Evolutionary conservation across 2,797 vertebrate species (phyloP), one percentile per base, ranked within the genome.

Genomic region (Morus bassanus): DNA sequence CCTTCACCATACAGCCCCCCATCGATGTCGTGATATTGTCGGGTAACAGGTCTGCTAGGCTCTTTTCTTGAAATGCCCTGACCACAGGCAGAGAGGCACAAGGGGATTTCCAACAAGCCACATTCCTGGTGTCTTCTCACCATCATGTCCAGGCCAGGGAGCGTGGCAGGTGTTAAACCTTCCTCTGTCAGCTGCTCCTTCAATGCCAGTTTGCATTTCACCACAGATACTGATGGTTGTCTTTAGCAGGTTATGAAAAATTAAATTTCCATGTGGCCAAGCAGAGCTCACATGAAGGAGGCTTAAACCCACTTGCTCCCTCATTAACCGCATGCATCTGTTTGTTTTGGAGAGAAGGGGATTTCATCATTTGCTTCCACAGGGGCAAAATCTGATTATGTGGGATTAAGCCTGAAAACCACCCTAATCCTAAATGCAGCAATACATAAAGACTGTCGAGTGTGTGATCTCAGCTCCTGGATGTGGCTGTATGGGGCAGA

Each of bases 11-110:
- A 16, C 12, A 46, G 39, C 46, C 6, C 10, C 10, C 13, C 19
- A 3, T 9, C 0, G 0, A 18, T 5, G 2, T 16, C 18, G 1
- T 11, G 13, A n/a, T 33, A 0, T 2, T 48, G 18, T 4, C 3
- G 3, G 37, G 18, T 39, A 5, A 53, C 31, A 15, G 6, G 15
- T 18, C 18, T 88, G 8, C 53, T 61, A 27, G n/a, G 10, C 5
- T 65, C 31, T 57, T 57, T 23, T 18, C 31, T 78, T 51, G 22
- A 63, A 41, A 10, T 16, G 6, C 18, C 28, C 13, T 43, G 4
- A 21, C 10, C 22, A 6, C 1, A 10, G 12, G 7, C 25, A n/a
- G 41, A 61, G 18, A 72, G 9, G 23, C 28, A 28, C 28, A 53
- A 41, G 25, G 15, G 33, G 6, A 19, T 72, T 77, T 78, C 45